phyloP scores from a whole-genome alignment of 2,888 invertebrate species.

The Tinea semifulvella region DNA sequence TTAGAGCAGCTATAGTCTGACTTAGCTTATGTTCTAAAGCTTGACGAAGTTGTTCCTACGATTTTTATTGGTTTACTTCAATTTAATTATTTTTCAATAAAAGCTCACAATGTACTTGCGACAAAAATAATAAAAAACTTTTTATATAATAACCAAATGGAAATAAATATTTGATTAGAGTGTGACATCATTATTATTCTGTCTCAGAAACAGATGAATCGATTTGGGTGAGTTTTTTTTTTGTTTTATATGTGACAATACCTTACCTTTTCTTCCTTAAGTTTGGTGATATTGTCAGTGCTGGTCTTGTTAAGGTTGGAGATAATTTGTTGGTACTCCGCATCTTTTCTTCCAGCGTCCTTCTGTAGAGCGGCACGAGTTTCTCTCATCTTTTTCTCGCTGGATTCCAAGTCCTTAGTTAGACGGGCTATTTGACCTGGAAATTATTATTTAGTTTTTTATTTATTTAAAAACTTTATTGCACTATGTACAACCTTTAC shows the following conservation, averaged over 20 bases:
- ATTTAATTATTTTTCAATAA: no score
- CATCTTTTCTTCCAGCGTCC: conserved; percentile 79
- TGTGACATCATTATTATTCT: no score
- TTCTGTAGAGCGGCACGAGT: conserved; percentile 76
- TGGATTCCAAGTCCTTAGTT: conserved; percentile 79
- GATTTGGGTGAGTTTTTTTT: no score
- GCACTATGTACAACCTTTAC: no score
- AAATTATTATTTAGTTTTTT: background rate
- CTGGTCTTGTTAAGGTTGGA: conserved; percentile 75
- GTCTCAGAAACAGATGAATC: no score
- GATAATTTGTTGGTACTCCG: conserved; percentile 80
- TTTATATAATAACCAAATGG: no score
- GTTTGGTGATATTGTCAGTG: conserved; percentile 77
- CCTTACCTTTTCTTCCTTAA: conserved; percentile 79
- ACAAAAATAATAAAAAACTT: no score
- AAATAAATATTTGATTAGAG: no score
- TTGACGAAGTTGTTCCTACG: conserved; percentile 74
- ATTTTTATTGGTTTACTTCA: no score
- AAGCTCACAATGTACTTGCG: no score
- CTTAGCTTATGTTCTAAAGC: conserved; percentile 82
- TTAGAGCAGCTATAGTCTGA: conserved; percentile 76
- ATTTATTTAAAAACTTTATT: no score
- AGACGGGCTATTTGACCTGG: conserved; percentile 73
- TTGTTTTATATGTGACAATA: background rate
- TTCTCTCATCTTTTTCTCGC: conserved; percentile 70